Conservation (phyloP, 2,888 invertebrate genomes). For the Brachyopa scutellaris region DNA sequence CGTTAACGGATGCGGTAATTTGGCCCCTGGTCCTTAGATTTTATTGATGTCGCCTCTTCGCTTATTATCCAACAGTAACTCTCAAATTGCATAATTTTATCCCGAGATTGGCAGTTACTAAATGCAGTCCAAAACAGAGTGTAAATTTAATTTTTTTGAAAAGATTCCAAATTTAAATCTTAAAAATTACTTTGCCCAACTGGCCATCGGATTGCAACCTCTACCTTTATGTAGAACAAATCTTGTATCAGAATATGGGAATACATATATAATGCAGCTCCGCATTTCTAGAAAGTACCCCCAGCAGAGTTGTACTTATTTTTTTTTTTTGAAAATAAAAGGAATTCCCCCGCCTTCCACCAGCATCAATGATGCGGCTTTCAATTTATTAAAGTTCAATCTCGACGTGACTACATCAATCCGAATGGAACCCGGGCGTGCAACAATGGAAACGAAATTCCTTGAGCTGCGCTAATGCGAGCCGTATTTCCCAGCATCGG, state of each 20-base stretch:
- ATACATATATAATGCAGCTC: too few relatives aligned
- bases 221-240: constrained; percentile 8
- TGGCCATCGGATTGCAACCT: too few relatives aligned
- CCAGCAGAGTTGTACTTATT: constrained; percentile 9
- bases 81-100: too few relatives aligned
- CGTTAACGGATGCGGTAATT: too few relatives aligned
- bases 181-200: too few relatives aligned
- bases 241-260: neutral
- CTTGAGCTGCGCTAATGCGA: constrained; percentile 66
- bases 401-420: constrained; percentile 71
- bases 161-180: too few relatives aligned
- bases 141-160: too few relatives aligned
- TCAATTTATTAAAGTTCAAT: constrained; percentile 72
- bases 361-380: constrained; percentile 60
- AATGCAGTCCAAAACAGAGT: too few relatives aligned
- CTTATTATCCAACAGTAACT: too few relatives aligned
- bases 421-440: constrained; percentile 54
- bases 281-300: neutral
- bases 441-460: constrained; percentile 66
- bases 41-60: too few relatives aligned
- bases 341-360: neutral
- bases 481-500: constrained; percentile 41
- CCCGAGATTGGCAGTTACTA: too few relatives aligned
- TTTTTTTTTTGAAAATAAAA: constrained; percentile 8
- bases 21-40: too few relatives aligned